phyloP scores from a whole-genome alignment of 2,797 vertebrate genomes.

The Brachymystax lenok region DNA sequence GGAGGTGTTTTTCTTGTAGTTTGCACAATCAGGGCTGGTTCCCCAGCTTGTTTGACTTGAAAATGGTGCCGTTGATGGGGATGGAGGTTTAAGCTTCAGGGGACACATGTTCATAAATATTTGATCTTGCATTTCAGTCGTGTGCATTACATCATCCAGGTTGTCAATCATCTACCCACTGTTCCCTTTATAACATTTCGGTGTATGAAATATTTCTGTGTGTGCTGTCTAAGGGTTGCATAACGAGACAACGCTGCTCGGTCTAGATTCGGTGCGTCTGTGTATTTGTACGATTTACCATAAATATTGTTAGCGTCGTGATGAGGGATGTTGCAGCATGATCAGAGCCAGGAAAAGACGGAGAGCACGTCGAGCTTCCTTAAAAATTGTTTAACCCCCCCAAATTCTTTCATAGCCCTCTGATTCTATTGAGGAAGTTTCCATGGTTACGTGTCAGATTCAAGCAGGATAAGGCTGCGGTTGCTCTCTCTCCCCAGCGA shows the following conservation, averaged over 20 bases:
- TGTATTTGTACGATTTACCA: slow-evolving; percentile 26
- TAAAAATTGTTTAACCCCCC: slow-evolving; percentile 12
- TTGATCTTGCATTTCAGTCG: slow-evolving; percentile 29
- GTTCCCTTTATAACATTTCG: not conserved
- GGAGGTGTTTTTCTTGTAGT: slow-evolving; percentile 8
- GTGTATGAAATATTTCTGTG: not conserved
- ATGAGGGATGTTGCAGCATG: slow-evolving; percentile 28
- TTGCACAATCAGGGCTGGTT: slow-evolving; percentile 20
- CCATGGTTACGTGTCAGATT: slow-evolving; percentile 67
- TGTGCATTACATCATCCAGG: slow-evolving; percentile 32
- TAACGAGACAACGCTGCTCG: not conserved
- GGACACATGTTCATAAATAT: slow-evolving; percentile 35
- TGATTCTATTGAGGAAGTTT: slow-evolving; percentile 59
- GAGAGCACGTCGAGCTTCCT: not conserved
- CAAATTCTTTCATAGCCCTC: slow-evolving; percentile 49
- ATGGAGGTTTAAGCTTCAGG: slow-evolving; percentile 10
- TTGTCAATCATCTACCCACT: slow-evolving; percentile 17
- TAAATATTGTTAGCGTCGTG: slow-evolving; percentile 19
- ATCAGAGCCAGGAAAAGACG: slow-evolving; percentile 14
- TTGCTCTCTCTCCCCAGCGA: slow-evolving; percentile 41
- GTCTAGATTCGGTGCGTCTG: not conserved
- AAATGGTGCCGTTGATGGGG: slow-evolving; percentile 8
- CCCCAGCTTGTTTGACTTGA: slow-evolving; percentile 13
- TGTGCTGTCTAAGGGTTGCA: not conserved
- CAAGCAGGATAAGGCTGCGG: slow-evolving; percentile 50